A percentile compares a stretch with the other conserved stretches of the same genome.
phyloP scores from a whole-genome alignment of 2,797 vertebrate species.

The Balearica regulorum region DNA sequence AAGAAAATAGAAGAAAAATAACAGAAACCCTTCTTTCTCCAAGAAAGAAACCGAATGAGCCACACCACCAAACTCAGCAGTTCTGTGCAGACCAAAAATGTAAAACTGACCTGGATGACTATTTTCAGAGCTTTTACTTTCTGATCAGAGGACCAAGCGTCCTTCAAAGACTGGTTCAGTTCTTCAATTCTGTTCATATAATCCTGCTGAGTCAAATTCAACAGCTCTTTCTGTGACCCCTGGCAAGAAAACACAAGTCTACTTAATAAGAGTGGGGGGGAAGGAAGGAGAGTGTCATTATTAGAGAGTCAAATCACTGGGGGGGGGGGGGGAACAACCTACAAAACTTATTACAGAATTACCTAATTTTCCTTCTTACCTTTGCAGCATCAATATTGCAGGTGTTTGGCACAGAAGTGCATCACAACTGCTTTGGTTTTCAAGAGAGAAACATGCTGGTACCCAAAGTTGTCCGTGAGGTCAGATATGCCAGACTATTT shows the following conservation, averaged over 20 bases:
- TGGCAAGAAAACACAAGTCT: slow-evolving; percentile 51
- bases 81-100: background rate
- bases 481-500: background rate
- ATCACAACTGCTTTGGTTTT: background rate
- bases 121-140: slow-evolving; percentile 99
- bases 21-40: background rate
- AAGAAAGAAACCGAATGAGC: background rate
- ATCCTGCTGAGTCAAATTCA: slow-evolving; percentile 97
- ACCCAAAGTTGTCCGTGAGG: background rate
- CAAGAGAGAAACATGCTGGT: background rate
- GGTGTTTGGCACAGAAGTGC: background rate
- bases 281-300: background rate
- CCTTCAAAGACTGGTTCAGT: slow-evolving; percentile 94
- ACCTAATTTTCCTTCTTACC: background rate
- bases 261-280: background rate
- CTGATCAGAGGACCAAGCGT: slow-evolving; percentile 97
- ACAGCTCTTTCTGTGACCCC: slow-evolving; percentile 94
- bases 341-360: background rate
- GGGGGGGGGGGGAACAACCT: too few relatives aligned
- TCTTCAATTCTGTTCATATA: slow-evolving; percentile 96
- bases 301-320: background rate
- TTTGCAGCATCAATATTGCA: background rate
- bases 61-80: background rate
- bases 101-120: slow-evolving; percentile 89
- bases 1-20: background rate